These are phyloP conservation scores for Gila orcuttii DNA, from an alignment of 2,113 vertebrate genomes.

Conservation along the genomic window DNA sequence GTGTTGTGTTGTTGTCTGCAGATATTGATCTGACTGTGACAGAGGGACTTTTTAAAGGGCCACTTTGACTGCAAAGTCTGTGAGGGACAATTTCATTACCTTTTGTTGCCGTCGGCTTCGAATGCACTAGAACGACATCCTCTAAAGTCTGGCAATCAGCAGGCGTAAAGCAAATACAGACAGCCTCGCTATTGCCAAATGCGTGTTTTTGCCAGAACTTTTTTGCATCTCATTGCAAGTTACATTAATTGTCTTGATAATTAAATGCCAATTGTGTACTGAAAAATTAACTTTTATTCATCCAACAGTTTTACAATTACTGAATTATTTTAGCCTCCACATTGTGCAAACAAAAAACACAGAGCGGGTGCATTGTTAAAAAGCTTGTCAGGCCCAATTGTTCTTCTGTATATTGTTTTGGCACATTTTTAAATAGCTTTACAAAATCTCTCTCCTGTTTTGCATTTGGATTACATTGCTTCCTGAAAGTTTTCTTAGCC, in stretches of 20 bases:
- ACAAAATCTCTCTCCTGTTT: neutral
- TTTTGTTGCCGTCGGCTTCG: constrained; percentile 24
- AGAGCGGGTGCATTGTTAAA: neutral
- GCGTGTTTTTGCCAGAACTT: constrained; percentile 19
- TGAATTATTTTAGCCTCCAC: constrained; percentile 1
- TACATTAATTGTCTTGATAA: neutral
- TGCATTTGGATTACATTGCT: neutral
- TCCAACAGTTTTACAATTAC: neutral
- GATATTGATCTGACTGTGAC: constrained; percentile 56
- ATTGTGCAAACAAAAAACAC: neutral
- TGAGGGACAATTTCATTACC: constrained; percentile 48
- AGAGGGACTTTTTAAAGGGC: constrained; percentile 38
- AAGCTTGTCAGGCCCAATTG: neutral
- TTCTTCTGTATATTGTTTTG: constrained; percentile 16
- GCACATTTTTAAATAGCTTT: neutral
- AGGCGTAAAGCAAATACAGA: constrained; percentile 12
- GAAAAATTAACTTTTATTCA: constrained; percentile 17
- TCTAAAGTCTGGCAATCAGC: constrained; percentile 13
- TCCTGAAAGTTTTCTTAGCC: neutral
- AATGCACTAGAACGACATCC: neutral
- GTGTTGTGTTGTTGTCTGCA: constrained; percentile 25
- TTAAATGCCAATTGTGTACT: neutral
- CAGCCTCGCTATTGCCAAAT: neutral
- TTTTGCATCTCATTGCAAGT: neutral
- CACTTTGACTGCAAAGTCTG: constrained; percentile 25